Evolutionary conservation across 1,140 invertebrate species (phyloP).

Genomic region (Micrasema minimum): DNA sequence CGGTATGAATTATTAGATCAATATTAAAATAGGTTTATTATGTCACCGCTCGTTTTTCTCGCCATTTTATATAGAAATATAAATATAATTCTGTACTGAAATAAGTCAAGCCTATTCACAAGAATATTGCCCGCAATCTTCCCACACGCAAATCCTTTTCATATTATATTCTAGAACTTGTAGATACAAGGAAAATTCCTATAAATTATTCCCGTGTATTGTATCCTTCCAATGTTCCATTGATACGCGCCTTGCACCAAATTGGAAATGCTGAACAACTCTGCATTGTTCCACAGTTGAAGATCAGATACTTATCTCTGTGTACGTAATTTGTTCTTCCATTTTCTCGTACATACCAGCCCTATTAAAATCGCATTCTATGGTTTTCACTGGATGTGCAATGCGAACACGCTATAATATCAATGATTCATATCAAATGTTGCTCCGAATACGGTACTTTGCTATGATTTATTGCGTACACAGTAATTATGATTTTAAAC

Average conservation of each 20-base stretch:
- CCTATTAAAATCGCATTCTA: constrained; percentile 10
- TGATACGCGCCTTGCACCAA: too few species aligned
- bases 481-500: neutral
- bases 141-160: too few species aligned
- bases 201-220: neutral
- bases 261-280: constrained; percentile 7
- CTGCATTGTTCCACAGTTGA: constrained; percentile 15
- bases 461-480: constrained; percentile 3
- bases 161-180: too few species aligned
- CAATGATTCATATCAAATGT: constrained; percentile 10
- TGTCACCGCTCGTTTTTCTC: too few species aligned
- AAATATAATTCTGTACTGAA: too few species aligned
- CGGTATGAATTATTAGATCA: too few species aligned
- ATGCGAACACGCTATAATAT: constrained; percentile 1
- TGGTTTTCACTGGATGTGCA: constrained; percentile 7
- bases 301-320: constrained; percentile 19
- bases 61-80: too few species aligned
- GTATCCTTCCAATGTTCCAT: neutral
- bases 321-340: constrained; percentile 29
- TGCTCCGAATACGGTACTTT: neutral
- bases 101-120: too few species aligned
- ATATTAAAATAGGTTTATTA: too few species aligned
- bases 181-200: too few species aligned
- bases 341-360: constrained; percentile 14
- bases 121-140: too few species aligned